Percentiles rank a stretch among this genome's conserved stretches.
phyloP scores from a whole-genome alignment of 2,113 vertebrate species.

The Hydropotes inermis region DNA sequence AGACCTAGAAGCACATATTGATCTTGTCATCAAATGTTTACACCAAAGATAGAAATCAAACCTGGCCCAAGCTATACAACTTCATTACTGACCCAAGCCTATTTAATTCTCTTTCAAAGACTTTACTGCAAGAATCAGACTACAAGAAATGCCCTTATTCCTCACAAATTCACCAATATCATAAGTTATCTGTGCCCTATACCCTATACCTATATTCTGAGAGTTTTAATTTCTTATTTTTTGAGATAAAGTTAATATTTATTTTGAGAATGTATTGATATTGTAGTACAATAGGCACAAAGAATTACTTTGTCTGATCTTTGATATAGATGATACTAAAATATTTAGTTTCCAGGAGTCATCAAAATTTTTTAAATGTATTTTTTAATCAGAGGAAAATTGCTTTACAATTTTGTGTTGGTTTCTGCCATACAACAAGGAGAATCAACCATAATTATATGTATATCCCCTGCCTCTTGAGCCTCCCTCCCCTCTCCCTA shows the following conservation, averaged over 20 bases:
- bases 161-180: conserved; percentile 6
- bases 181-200: not conserved
- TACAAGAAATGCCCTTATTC: not conserved
- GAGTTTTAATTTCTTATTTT: not conserved
- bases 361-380: not conserved
- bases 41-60: conserved; percentile 59
- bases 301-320: not conserved
- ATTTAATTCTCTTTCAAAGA: conserved; percentile 39
- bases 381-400: not conserved
- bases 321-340: not conserved
- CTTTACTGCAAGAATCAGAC: not conserved
- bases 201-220: not conserved
- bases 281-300: not conserved
- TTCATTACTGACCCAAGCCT: conserved; percentile 46
- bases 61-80: conserved; percentile 1
- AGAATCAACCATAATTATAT: not conserved
- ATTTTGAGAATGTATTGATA: not conserved
- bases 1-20: conserved; percentile 4
- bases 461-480: not conserved
- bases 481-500: not conserved
- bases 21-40: conserved; percentile 46
- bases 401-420: not conserved
- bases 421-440: not conserved
- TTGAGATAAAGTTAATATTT: not conserved
- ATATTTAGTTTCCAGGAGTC: not conserved